These are phyloP conservation scores for Arge pagana DNA, from an alignment of 2,888 invertebrate species.

Conservation along the genomic window DNA sequence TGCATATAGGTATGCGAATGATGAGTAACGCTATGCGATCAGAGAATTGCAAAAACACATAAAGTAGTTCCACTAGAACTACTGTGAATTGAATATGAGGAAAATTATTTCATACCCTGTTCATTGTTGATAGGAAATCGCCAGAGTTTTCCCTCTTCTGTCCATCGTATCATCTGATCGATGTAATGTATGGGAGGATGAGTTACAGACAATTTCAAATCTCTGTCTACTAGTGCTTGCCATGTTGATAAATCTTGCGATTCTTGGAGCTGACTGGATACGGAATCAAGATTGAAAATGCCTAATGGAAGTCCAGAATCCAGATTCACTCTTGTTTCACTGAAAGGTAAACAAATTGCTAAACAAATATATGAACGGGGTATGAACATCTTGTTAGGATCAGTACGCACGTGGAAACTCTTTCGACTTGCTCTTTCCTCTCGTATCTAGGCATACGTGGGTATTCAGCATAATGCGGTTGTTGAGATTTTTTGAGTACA, in stretches of 20 bases:
- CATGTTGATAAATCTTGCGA: constrained; percentile 67
- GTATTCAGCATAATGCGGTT: no score
- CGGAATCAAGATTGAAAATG: constrained; percentile 14
- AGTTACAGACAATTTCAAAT: constrained; percentile 69
- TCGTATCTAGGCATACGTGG: background rate
- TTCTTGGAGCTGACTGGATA: constrained; percentile 34
- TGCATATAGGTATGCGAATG: no score
- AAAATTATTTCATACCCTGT: constrained; percentile 68
- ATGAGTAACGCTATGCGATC: no score
- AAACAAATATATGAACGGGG: no score
- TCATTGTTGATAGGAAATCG: constrained; percentile 97
- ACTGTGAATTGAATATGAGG: background rate
- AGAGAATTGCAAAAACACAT: no score
- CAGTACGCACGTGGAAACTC: no score
- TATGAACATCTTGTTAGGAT: no score
- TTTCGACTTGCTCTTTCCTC: background rate
- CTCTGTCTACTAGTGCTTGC: constrained; percentile 68
- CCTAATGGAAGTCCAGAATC: constrained; percentile 9
- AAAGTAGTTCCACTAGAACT: no score
- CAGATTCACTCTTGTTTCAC: constrained; percentile 26
- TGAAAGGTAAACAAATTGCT: constrained; percentile 25
- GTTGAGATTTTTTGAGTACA: background rate
- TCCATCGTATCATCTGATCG: constrained; percentile 93
- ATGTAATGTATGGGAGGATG: constrained; percentile 86
- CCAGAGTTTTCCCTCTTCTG: constrained; percentile 94